phyloP scores from a whole-genome alignment of 2,888 invertebrate species.

The Eilema sororculum region DNA sequence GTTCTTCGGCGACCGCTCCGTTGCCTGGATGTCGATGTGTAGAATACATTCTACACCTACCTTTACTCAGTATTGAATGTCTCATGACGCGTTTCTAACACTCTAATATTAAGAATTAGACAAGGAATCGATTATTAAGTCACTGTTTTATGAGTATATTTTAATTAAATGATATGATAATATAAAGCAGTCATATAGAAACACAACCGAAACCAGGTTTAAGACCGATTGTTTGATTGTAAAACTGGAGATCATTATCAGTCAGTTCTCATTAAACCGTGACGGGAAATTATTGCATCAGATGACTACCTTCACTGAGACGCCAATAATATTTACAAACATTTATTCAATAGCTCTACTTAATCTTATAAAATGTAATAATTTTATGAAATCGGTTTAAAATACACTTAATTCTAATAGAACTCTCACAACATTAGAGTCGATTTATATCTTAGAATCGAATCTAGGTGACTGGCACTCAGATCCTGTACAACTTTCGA shows the following conservation, averaged over 20 bases:
- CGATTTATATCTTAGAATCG: conserved; percentile 30
- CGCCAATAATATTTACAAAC: not conserved
- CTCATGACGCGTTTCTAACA: conserved; percentile 37
- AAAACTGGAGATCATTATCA: conserved; percentile 33
- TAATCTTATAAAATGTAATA: not conserved
- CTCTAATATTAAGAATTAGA: conserved; percentile 32
- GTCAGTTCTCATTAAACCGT: conserved; percentile 21
- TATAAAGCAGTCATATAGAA: too few relatives aligned
- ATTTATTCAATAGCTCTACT: not conserved
- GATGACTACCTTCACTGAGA: conserved; percentile 14
- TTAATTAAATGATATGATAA: too few relatives aligned
- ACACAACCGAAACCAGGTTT: conserved; percentile 40
- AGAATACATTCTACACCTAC: conserved; percentile 64
- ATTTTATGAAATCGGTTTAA: conserved; percentile 11
- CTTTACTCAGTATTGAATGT: conserved; percentile 49
- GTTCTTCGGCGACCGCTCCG: conserved; percentile 72
- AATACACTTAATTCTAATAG: not conserved
- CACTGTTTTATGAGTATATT: not conserved
- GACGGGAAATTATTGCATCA: conserved; percentile 25
- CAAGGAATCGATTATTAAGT: conserved; percentile 38
- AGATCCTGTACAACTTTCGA: conserved; percentile 47
- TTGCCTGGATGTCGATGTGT: conserved; percentile 70
- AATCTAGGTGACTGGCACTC: conserved; percentile 41
- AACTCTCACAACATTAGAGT: conserved; percentile 19
- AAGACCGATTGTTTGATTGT: conserved; percentile 39